These are phyloP conservation scores for Todiramphus saurophagus DNA, from an alignment of 2,113 vertebrate species.

Conservation along the genomic window DNA sequence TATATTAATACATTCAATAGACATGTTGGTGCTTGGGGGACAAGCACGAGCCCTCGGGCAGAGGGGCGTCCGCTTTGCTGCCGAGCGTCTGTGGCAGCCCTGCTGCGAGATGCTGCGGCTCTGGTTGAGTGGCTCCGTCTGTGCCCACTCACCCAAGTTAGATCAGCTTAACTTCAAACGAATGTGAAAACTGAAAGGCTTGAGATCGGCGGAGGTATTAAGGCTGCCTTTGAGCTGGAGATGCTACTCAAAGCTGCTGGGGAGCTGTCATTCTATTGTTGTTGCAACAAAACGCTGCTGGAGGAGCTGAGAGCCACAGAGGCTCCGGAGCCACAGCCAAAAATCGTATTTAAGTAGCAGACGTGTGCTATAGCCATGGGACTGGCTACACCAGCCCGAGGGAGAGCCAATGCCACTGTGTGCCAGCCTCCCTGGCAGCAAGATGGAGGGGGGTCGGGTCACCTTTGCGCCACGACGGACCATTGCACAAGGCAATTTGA, in stretches of 20 bases:
- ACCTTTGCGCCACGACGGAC: background rate
- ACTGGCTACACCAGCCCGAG: background rate
- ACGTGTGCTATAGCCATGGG: background rate
- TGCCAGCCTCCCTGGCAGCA: background rate
- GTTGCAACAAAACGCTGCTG: background rate
- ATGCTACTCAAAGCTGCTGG: background rate
- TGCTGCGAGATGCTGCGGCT: background rate
- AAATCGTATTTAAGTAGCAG: background rate
- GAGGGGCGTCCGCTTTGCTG: rapidly evolving
- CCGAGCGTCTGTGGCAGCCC: rapidly evolving
- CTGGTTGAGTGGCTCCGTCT: background rate
- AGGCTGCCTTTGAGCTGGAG: conserved; percentile 23
- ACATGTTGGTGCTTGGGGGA: rapidly evolving
- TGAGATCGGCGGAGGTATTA: background rate
- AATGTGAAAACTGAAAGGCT: background rate
- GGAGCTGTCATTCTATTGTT: conserved; percentile 42
- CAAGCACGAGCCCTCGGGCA: rapidly evolving
- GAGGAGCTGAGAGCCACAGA: background rate
- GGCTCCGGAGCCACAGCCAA: background rate
- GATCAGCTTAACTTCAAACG: conserved; percentile 59
- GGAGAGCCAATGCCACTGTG: background rate
- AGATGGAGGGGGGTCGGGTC: background rate
- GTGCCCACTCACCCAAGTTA: background rate
- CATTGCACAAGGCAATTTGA: background rate
- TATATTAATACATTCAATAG: background rate